Evolutionary conservation across 2,888 invertebrate genomes (phyloP).

Genomic region (Euplexia lucipara): DNA sequence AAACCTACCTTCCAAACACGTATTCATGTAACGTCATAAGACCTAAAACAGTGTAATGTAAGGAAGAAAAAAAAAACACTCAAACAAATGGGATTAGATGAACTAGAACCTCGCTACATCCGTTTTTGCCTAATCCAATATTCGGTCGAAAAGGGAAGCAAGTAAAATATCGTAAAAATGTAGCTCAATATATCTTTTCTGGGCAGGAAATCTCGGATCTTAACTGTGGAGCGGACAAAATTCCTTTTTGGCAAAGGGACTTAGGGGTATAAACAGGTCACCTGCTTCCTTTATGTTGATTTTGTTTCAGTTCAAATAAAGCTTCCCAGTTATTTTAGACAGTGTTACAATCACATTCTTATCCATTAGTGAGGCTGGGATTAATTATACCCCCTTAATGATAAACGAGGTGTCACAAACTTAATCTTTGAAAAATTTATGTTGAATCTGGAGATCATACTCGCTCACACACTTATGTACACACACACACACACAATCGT

Average conservation of each 20-base stretch:
- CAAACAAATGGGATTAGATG: constrained; percentile 62
- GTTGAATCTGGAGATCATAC: no score
- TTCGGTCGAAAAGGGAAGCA: constrained; percentile 61
- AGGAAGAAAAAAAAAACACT: constrained; percentile 43
- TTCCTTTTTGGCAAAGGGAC: constrained; percentile 55
- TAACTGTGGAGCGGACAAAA: constrained; percentile 45
- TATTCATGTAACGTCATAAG: background rate
- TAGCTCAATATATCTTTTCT: constrained; percentile 59
- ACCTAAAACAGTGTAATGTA: constrained; percentile 33
- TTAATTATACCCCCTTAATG: no score
- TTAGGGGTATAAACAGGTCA: constrained; percentile 60
- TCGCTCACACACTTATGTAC: no score
- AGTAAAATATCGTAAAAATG: constrained; percentile 65
- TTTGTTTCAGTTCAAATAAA: constrained; percentile 44
- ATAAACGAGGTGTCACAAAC: no score
- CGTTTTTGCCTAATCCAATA: constrained; percentile 62
- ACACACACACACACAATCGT: no score
- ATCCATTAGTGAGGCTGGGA: background rate
- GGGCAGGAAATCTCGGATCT: constrained; percentile 56
- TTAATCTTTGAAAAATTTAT: no score
- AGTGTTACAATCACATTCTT: constrained; percentile 29
- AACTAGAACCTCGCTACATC: constrained; percentile 50
- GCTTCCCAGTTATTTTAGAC: constrained; percentile 16
- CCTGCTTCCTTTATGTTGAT: constrained; percentile 51
- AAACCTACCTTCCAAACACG: background rate